Evolutionary conservation across 2,113 vertebrate species (phyloP).

Genomic region (Centrocercus urophasianus): DNA sequence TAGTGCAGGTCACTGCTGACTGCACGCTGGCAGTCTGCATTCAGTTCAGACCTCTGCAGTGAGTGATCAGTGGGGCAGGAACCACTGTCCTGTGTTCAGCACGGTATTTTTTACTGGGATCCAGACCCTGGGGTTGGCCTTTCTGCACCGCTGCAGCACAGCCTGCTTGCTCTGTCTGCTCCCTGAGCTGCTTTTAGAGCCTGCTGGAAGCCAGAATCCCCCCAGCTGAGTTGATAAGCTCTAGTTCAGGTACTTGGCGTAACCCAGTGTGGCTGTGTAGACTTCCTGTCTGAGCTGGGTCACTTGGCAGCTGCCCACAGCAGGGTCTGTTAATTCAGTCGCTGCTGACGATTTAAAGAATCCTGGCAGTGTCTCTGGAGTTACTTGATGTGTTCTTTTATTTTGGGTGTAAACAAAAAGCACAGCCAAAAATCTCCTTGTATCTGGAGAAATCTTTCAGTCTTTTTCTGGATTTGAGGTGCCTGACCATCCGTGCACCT

Average conservation of each 20-base stretch:
- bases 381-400: background rate
- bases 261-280: rapidly evolving
- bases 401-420: background rate
- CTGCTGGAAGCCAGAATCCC: background rate
- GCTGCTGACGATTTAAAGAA: background rate
- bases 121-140: rapidly evolving
- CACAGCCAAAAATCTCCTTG: background rate
- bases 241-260: background rate
- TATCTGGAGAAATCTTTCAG: background rate
- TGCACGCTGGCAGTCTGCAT: background rate
- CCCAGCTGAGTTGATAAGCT: rapidly evolving
- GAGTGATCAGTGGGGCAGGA: background rate
- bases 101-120: background rate
- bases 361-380: background rate
- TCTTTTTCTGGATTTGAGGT: background rate
- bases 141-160: background rate
- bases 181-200: background rate
- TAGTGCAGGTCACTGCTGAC: background rate
- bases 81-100: rapidly evolving
- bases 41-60: rapidly evolving
- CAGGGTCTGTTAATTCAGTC: background rate
- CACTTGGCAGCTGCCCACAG: background rate
- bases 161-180: background rate
- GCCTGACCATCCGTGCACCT: background rate
- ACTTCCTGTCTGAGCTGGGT: background rate